Evolutionary conservation across 2,797 vertebrate genomes (phyloP).

Genomic region (Anas georgica): DNA sequence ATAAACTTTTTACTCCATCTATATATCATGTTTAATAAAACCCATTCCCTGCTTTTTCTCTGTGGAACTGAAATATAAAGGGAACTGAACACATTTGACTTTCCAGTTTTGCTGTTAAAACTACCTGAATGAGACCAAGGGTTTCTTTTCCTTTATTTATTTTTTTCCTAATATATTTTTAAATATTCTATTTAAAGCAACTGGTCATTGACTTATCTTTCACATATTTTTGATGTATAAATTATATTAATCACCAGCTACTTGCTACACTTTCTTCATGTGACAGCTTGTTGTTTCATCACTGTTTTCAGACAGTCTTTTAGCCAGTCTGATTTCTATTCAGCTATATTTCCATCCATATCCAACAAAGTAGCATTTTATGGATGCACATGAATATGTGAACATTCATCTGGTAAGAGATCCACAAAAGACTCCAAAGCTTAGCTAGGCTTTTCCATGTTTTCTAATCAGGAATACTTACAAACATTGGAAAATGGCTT

Average conservation of each 20-base stretch:
- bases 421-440: background rate
- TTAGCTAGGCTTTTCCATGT: background rate
- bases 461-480: background rate
- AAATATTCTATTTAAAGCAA: background rate
- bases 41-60: background rate
- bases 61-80: background rate
- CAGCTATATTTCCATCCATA: background rate
- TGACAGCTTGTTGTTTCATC: background rate
- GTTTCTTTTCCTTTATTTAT: background rate
- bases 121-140: background rate
- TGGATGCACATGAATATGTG: fast-evolving
- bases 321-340: background rate
- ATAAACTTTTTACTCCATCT: background rate
- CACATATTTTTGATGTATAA: background rate
- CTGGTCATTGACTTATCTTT: background rate
- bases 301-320: background rate
- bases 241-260: background rate
- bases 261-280: background rate
- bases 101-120: background rate
- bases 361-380: background rate
- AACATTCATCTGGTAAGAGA: background rate
- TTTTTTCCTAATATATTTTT: background rate
- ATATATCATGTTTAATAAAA: background rate
- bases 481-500: background rate
- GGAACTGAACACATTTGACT: background rate